Percentiles rank a stretch among this genome's conserved stretches.
Evolutionary conservation across 2,888 invertebrate genomes (phyloP).

Genomic region (Parelbella ahira): DNA sequence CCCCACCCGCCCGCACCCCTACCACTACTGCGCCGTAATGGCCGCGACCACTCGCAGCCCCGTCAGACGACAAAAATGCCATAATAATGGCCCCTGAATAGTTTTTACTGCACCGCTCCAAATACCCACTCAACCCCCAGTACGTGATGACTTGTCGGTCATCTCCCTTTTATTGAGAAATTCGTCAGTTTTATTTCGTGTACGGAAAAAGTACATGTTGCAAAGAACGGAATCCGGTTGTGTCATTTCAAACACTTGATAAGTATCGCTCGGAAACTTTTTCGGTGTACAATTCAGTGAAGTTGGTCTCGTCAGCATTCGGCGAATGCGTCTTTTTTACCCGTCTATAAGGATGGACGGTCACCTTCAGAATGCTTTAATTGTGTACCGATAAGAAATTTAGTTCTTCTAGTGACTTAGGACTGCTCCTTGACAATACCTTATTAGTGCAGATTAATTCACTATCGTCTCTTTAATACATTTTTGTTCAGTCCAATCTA

Average conservation of each 20-base stretch:
- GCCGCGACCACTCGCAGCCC: constrained; percentile 73
- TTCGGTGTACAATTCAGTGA: constrained; percentile 68
- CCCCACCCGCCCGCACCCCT: constrained; percentile 38
- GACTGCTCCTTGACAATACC: constrained; percentile 50
- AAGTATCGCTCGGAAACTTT: constrained; percentile 71
- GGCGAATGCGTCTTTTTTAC: constrained; percentile 68
- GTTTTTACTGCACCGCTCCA: constrained; percentile 79
- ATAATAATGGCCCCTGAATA: constrained; percentile 78
- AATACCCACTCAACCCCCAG: constrained; percentile 66
- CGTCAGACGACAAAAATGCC: constrained; percentile 81
- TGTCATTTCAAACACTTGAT: constrained; percentile 81
- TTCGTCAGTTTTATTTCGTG: constrained; percentile 76
- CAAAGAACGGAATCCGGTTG: constrained; percentile 73
- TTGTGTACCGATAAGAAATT: constrained; percentile 71
- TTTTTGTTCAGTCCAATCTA: neutral
- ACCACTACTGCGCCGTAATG: constrained; percentile 54
- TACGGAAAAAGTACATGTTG: constrained; percentile 60
- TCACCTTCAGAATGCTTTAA: constrained; percentile 75
- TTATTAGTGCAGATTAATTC: constrained; percentile 51
- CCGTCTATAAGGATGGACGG: constrained; percentile 59
- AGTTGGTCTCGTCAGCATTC: constrained; percentile 69
- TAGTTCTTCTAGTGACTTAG: constrained; percentile 48
- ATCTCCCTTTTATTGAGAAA: constrained; percentile 80
- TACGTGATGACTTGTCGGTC: constrained; percentile 74
- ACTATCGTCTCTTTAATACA: constrained; percentile 33